Base-by-base conservation (phyloP, 2,113 vertebrate genomes). In the Strix aluco region DNA sequence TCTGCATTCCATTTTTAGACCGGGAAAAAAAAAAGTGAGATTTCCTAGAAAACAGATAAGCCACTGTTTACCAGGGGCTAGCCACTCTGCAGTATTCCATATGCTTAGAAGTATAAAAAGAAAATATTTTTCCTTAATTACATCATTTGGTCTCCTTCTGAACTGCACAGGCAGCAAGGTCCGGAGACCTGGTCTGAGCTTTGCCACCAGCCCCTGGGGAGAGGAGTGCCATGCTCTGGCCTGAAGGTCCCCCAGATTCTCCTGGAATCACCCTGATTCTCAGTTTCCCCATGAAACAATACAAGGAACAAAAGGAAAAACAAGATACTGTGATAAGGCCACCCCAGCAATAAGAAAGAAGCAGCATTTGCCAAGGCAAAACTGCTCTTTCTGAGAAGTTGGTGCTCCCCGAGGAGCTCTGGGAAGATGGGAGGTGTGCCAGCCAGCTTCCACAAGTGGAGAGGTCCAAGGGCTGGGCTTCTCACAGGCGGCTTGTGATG, bases 31-130 rank as follows among this genome's bases (percentile, higher is more conserved):
- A 55, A 18, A 47, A n/a, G 75, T 17, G 49, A 92, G 44, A 58
- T 96, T 94, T 96, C 92, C 92, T 90, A 86, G 85, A 77, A 80
- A 88, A 96, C 79, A 80, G 82, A 90, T 46, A 95, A 92, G 85
- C 90, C 7, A 1, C 87, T 90, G 82, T 51, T 70, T 75, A 82
- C 78, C 66, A 38, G 4, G 26, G 79, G 79, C 4, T 55, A 77
- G 59, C 58, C 30, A 27, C 62, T 88, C 93, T 82, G 73, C 40
- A 36, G 44, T 13, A 19, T 42, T 78, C 34, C 2, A 1, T 58
- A 26, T 29, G 71, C 90, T 90, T 10, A 9, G 29, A 90, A 67
- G 49, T 32, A 16, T 26, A 57, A 86, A 80, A 93, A 88, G 29
- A 73, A 90, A 86, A 66, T 38, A 58, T 13, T 30, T 96, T 70